Conservation (phyloP, 2,113 vertebrate species). For the Reinhardtius hippoglossoides region DNA sequence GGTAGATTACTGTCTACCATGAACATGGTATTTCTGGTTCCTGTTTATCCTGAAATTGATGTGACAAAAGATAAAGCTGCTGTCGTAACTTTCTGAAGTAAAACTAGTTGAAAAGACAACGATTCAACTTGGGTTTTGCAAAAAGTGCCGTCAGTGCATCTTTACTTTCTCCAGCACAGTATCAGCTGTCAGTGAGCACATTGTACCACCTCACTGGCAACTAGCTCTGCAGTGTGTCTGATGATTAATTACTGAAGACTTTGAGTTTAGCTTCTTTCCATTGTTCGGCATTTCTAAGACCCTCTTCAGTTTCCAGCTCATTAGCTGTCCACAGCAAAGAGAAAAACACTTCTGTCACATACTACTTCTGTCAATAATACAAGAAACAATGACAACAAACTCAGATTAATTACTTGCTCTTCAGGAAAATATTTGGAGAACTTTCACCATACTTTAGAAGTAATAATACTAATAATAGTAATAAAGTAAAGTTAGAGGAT, state of each 20-base stretch:
- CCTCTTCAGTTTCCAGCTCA: constrained; percentile 2
- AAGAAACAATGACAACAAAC: neutral
- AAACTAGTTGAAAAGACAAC: neutral
- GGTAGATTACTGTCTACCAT: no score
- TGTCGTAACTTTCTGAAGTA: no score
- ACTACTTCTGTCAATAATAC: neutral
- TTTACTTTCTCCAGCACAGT: neutral
- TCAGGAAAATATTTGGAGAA: no score
- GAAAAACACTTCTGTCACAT: no score
- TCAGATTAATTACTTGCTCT: neutral
- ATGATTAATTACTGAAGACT: neutral
- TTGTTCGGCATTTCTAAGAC: neutral
- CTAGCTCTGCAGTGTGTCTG: neutral
- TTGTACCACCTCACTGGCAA: neutral
- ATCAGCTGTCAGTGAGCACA: neutral
- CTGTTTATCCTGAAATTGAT: neutral
- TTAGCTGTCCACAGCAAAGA: constrained; percentile 6
- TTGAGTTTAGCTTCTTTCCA: neutral
- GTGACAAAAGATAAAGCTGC: no score
- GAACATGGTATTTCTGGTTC: no score
- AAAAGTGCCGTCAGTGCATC: neutral
- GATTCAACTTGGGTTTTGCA: neutral
- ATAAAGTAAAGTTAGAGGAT: no score
- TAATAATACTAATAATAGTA: no score
- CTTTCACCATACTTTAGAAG: no score